A percentile compares a stretch with the other conserved stretches of the same genome.
phyloP scores from a whole-genome alignment of 2,797 vertebrate species.

The Falco biarmicus region DNA sequence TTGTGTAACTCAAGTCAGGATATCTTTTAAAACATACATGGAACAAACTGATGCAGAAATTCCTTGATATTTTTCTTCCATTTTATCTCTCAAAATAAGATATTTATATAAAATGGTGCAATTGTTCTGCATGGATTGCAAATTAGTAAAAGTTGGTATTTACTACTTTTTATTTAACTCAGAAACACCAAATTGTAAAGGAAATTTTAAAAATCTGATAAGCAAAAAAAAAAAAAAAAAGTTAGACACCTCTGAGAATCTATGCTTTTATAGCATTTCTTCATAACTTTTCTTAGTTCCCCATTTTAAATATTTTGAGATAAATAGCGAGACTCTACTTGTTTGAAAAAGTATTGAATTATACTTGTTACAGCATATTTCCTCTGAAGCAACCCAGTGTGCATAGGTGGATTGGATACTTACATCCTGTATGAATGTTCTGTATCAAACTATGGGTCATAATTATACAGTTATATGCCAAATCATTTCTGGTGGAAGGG shows the following conservation, averaged over 20 bases:
- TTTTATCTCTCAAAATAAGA: not conserved
- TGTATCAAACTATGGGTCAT: not conserved
- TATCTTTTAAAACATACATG: not conserved
- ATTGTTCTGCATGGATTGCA: not conserved
- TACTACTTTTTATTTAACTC: not conserved
- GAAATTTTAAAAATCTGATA: not conserved
- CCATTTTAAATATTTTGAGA: not conserved
- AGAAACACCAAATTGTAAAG: not conserved
- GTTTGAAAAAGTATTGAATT: not conserved
- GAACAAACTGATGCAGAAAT: not conserved
- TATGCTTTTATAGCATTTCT: not conserved
- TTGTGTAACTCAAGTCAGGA: not conserved
- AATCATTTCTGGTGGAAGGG: not conserved
- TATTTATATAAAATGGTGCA: not conserved
- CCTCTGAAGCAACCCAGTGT: not conserved
- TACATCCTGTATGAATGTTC: not conserved
- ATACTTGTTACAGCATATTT: not conserved
- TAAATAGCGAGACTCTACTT: not conserved
- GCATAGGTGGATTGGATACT: not conserved
- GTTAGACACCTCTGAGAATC: not conserved
- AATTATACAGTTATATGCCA: not conserved
- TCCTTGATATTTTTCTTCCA: not conserved
- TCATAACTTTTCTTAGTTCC: not conserved
- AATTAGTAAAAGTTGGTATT: not conserved
- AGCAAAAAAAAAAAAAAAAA: not conserved